Base-by-base conservation (phyloP, 2,797 vertebrate genomes). In the Chelmon rostratus region DNA sequence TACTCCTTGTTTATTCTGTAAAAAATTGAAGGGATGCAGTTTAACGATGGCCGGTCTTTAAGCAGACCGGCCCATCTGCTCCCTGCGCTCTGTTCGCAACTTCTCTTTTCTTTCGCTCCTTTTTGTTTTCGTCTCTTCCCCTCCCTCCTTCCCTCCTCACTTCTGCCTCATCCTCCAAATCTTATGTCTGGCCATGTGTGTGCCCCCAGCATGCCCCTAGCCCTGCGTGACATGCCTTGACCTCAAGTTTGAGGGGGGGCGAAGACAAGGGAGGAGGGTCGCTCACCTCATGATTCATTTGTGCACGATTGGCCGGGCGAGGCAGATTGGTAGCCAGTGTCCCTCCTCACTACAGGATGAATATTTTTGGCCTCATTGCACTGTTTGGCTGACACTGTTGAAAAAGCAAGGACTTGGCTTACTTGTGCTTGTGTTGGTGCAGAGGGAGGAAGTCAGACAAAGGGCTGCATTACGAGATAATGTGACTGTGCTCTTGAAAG, bases 241-340 rank as follows among this genome's bases (percentile, higher is more conserved):
- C 86, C 81, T 85, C 68, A 52, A 44, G 73, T 79, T 86, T 78
- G 3, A 28, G 64, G 66, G 70, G 67, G 58, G 50, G 77, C 19
- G 68, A 76, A 81, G 76, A 73, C 80, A 21, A 47, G n/a, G 44
- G 62, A 64, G 76, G 71, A 61, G 68, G 64, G 69, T 87, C 50
- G 40, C 68, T 53, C 67, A 76, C 70, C 77, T 73, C 57, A 11
- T 88, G 89, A 88, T 81, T 92, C 79, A 91, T 76, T 81, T 44
- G 66, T 68, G 69, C 68, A 63, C 76, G 56, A 70, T 79, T 90
- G 89, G 85, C 86, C 37, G 62, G 74, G 62, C 12, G 53, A 86
- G 71, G 54, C 64, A 53, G 73, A 84, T 82, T 64, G 44, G 78
- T 68, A 72, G 79, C 76, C 70, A 78, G 47, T 66, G 33, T 62